phyloP scores from a whole-genome alignment of 1,140 invertebrate species.

The Pseudomyrmex sp. region DNA sequence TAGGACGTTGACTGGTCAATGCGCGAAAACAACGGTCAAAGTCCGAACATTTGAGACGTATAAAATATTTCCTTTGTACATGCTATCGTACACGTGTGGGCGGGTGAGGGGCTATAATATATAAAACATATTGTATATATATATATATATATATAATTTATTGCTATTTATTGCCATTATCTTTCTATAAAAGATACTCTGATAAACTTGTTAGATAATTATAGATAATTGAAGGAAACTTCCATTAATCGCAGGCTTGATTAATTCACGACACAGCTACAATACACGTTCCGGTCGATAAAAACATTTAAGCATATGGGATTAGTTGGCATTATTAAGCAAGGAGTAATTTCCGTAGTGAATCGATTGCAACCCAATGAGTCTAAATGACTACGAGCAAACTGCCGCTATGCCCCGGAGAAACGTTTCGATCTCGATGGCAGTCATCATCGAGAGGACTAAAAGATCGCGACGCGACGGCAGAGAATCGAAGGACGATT shows the following conservation, averaged over 20 bases:
- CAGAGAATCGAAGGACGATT: slow-evolving; percentile 8
- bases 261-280: not conserved
- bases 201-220: no score
- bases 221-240: no score
- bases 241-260: not conserved
- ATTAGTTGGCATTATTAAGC: slow-evolving; percentile 38
- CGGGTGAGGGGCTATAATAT: no score
- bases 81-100: no score
- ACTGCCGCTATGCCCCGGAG: slow-evolving; percentile 42
- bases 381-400: slow-evolving; percentile 18
- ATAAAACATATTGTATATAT: not conserved
- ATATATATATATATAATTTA: not conserved
- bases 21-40: no score
- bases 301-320: slow-evolving; percentile 15
- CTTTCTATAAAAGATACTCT: no score
- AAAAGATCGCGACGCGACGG: slow-evolving; percentile 12
- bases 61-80: no score
- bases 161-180: no score
- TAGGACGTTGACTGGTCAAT: no score
- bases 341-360: slow-evolving; percentile 31
- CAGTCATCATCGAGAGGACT: slow-evolving; percentile 10
- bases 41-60: no score
- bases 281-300: not conserved
- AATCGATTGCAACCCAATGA: slow-evolving; percentile 37
- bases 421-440: slow-evolving; percentile 41